These are phyloP conservation scores for Akabosia matsudoensis DNA, from an alignment of 1,140 invertebrate genomes.

Conservation along the genomic window DNA sequence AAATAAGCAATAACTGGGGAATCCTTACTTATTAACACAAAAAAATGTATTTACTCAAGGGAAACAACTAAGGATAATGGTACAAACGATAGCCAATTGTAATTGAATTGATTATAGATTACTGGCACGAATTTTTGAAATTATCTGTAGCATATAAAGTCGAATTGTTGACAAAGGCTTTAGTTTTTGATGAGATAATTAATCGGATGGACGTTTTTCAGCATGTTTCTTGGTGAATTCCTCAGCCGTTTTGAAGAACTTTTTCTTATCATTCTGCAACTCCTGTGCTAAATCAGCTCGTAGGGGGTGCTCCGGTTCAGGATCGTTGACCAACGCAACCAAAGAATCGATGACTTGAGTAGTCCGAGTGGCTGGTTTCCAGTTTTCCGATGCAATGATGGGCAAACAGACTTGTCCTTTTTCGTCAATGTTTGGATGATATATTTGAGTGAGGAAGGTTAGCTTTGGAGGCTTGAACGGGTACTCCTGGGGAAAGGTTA, in stretches of 20 bases:
- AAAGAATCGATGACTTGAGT: conserved; percentile 59
- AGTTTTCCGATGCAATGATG: conserved; percentile 59
- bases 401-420: conserved; percentile 74
- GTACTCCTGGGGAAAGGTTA: conserved; percentile 76
- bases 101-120: too few relatives aligned
- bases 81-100: too few relatives aligned
- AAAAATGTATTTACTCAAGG: too few relatives aligned
- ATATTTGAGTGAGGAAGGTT: conserved; percentile 80
- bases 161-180: too few relatives aligned
- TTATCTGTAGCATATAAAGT: too few relatives aligned
- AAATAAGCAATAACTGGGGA: too few relatives aligned
- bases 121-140: too few relatives aligned
- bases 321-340: conserved; percentile 61
- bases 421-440: conserved; percentile 78
- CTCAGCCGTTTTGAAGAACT: conserved; percentile 66
- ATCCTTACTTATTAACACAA: too few relatives aligned
- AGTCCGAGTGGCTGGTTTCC: conserved; percentile 15
- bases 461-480: conserved; percentile 80
- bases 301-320: conserved; percentile 65
- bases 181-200: too few relatives aligned
- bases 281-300: conserved; percentile 64
- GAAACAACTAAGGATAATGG: too few relatives aligned
- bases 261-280: conserved; percentile 62
- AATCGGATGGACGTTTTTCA: conserved; percentile 57
- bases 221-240: conserved; percentile 65